Evolutionary conservation across 2,888 invertebrate species (phyloP).

Genomic region (Fragum fragum): DNA sequence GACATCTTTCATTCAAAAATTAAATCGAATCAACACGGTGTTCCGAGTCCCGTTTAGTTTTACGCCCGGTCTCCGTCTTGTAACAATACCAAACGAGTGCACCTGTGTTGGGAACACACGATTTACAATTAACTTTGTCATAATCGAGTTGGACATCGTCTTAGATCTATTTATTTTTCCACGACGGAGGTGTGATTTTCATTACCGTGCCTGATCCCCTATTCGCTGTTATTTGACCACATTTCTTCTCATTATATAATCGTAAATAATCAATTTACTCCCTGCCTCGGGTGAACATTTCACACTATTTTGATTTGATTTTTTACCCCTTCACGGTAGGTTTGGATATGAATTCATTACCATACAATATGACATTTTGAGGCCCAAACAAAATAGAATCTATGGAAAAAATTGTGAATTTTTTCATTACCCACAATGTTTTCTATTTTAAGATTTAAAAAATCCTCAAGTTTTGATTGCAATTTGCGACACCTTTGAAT

Average conservation of each 20-base stretch:
- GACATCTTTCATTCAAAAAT: constrained; percentile 43
- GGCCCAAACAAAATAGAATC: no score
- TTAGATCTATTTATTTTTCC: constrained; percentile 61
- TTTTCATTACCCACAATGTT: no score
- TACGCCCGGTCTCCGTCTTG: constrained; percentile 2
- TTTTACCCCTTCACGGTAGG: neutral
- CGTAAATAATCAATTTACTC: constrained; percentile 27
- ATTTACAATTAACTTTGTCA: constrained; percentile 60
- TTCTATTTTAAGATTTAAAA: no score
- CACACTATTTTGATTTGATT: neutral
- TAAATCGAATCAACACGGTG: constrained; percentile 62
- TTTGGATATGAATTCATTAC: no score
- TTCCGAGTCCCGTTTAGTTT: constrained; percentile 22
- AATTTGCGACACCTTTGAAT: no score
- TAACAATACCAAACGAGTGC: constrained; percentile 40
- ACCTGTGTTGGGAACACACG: constrained; percentile 56
- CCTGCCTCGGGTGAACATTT: neutral
- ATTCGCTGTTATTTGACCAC: constrained; percentile 14
- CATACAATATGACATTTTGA: no score
- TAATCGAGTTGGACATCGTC: constrained; percentile 37
- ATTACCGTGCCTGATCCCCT: constrained; percentile 57
- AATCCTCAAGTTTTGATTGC: no score
- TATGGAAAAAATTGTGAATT: no score
- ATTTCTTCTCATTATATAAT: constrained; percentile 34
- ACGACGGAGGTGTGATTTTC: constrained; percentile 63